Conservation (phyloP, 53 echinoderm and acorn worm species). For the Astropecten irregularis region DNA sequence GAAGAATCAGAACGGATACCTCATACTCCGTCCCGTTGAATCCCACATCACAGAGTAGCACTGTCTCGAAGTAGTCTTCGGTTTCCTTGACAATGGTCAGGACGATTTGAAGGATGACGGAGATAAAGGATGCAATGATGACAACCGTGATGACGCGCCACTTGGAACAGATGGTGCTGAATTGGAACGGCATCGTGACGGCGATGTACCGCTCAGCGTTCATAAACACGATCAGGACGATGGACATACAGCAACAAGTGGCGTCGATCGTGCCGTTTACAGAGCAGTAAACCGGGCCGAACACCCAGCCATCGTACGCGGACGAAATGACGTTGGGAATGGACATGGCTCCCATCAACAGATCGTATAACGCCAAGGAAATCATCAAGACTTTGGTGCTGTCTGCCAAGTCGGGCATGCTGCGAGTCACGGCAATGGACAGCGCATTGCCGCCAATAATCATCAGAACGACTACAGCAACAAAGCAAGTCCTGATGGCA, state of each 20-base stretch:
- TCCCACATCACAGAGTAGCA: slow-evolving; percentile 24
- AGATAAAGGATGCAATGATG: neutral
- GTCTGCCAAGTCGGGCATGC: slow-evolving; percentile 38
- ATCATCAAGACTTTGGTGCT: slow-evolving; percentile 46
- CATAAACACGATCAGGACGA: slow-evolving; percentile 30
- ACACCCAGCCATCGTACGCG: slow-evolving; percentile 15
- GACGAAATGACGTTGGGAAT: slow-evolving; percentile 26
- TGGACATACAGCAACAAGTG: slow-evolving; percentile 34
- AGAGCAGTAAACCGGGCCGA: slow-evolving; percentile 21
- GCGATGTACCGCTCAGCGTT: slow-evolving; percentile 45
- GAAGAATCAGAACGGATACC: neutral
- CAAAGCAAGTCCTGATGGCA: slow-evolving; percentile 24
- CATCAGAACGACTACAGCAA: slow-evolving; percentile 16
- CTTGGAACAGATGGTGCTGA: neutral
- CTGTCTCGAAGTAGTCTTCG: neutral
- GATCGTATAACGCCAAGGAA: slow-evolving; percentile 16
- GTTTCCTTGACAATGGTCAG: neutral
- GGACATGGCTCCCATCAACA: slow-evolving; percentile 13
- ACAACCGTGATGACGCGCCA: neutral
- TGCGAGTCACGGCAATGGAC: slow-evolving; percentile 42
- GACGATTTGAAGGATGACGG: slow-evolving; percentile 2
- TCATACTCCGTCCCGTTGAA: slow-evolving; percentile 11
- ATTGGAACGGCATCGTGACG: slow-evolving; percentile 40
- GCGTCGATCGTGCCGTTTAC: slow-evolving; percentile 33
- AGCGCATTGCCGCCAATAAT: slow-evolving; percentile 28